Evolutionary conservation across 1,140 invertebrate genomes (phyloP), one percentile per base, ranked within the genome.

Genomic region (Lethocerus indicus): DNA sequence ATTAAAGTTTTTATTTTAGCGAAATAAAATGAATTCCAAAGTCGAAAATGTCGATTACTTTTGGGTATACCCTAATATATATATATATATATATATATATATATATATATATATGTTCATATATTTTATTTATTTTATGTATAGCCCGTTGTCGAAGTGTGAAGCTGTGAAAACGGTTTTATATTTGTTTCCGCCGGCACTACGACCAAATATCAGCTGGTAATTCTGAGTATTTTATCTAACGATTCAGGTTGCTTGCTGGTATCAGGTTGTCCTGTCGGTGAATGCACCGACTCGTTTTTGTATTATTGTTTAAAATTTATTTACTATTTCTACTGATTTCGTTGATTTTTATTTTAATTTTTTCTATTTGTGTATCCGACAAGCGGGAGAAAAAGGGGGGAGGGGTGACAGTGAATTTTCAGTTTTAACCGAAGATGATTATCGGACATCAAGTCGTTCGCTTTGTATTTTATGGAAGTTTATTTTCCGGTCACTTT

Each of bases 181-280:
- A 43, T 3, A 3, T 43, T 3, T 18, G n/a, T 20, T 20, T 7
- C 18, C 18, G 16, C 16, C 43, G 16, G 43, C 16, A 27, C 27
- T 14, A 74, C 72, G 72, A n/a, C 78, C 74, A 83, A 90, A 89
- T 91, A 91, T 90, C 86, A 91, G 83, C 85, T 88, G 83, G 84
- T 89, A 91, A 89, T 89, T 87, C 85, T 89, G 86, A 85, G 82
- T 71, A 63, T 64, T 56, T 52, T 49, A 69, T 61, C 65, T 61
- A 63, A 65, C 61, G 62, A 55, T 75, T 73, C 82, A 83, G 83
- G 72, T 74, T 87, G 79, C 79, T 76, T 73, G 75, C 74, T 84
- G 83, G 76, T 87, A 87, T 86, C 67, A 69, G 68, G 64, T 67
- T 65, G 66, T 64, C 67, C 65, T 20, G 5, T 16, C 37, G n/a